Base-by-base conservation (phyloP, 2,888 invertebrate genomes). In the Platerodrilus igneus region DNA sequence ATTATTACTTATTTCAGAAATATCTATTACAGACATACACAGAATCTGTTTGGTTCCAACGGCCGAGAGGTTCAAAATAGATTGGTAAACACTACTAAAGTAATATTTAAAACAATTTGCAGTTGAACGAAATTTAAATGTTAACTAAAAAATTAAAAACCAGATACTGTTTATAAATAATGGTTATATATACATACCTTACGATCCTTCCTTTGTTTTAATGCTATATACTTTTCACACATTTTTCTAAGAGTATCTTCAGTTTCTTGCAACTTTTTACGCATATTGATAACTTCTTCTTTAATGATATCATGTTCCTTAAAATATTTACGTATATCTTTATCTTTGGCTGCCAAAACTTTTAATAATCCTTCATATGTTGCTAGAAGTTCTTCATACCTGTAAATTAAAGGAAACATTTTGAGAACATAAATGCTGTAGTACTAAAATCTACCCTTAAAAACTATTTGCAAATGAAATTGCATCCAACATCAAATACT, bases 311-410 rank as follows among this genome's bases (percentile, higher is more conserved):
- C 51, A 41, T 63, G 65, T 39, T 65, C 63, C 6, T 50, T 49
- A 23, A 57, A 51, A 9, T 57, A 54, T 48, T 57, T 61, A 31
- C 59, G 50, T 9, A 60, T 49, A 41, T 65, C 66, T 14, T 53
- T 53, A 18, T 55, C 56, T 51, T 59, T 57, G 14, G 56, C 36
- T 26, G 63, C 61, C 5, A 66, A 32, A 8, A 64, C 45, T 53
- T 63, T 63, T 8, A 66, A 45, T 14, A 66, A 45, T 16, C 63
- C 62, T 36, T 62, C 57, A 26, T 66, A 57, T 39, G 55, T 64
- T 3, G 57, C 48, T 8, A 62, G 26, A 3, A 66, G 45, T 45
- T 66, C 66, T 48, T 66, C 66, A 38, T 64, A 63, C 41, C 63
- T 65, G 22, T 19, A 48, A 40, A 20, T n/a, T 20, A 32, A 13